Evolutionary conservation across 2,797 vertebrate species (phyloP), one percentile per base, ranked within the genome.

Genomic region (Pipistrellus pygmaeus): DNA sequence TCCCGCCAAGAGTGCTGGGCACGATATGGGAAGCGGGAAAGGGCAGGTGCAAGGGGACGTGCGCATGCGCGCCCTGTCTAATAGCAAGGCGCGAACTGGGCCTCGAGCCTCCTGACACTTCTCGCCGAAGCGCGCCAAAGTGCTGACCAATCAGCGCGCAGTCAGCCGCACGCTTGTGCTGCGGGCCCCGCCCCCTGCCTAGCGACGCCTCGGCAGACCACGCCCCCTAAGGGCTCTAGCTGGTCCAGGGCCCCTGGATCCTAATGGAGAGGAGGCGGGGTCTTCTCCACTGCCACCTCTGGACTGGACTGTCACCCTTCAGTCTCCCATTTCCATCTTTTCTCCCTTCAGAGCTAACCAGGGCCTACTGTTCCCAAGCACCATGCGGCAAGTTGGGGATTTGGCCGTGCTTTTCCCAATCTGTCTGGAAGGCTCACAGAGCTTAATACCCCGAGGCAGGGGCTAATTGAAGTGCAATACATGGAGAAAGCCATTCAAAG

Each of bases 91-190:
- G 12, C 2, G 11, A 38, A 51, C 21, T 51, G 1, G 41, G 32
- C 94, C 84, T 93, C 95, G 72, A 23, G 78, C 96, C 86, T 94
- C 35, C 32, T 3, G 46, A 35, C 57, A 14, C 30, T 5, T 11
- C 11, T 41, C 10, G 27, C 10, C 0, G 3, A n/a, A 5, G 46
- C 13, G 88, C 83, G 69, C 93, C 69, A 46, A 66, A 87, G 12
- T 6, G 62, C 32, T 1, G 8, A 8, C 97, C 96, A 97, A 95
- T 97, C 95, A 85, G 53, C 38, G 41, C 35, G 51, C 14, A 2
- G 4, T 1, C 44, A 35, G 10, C 69, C 57, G 12, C 86, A 92
- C 75, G 90, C 92, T 88, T 76, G 91, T 90, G 57, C 30, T 0
- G 4, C 2, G 0, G 87, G 35, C 55, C 78, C 3, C 91, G 9